Conservation (phyloP, 2,888 invertebrate genomes). For the Meandrusa payeni region DNA sequence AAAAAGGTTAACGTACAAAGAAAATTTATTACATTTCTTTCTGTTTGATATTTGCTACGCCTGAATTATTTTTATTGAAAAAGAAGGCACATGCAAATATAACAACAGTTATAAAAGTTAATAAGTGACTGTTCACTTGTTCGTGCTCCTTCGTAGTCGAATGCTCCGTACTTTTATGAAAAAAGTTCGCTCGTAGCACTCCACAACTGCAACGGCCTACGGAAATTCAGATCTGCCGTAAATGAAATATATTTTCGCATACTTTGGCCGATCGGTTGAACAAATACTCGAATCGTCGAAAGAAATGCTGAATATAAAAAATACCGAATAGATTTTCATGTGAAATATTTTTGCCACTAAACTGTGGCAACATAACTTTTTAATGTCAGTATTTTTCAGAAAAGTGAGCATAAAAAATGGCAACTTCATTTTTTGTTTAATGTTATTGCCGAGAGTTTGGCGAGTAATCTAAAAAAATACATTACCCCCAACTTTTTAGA, state of each 20-base stretch:
- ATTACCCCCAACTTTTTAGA: constrained; percentile 13
- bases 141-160: constrained; percentile 55
- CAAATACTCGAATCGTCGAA: neutral
- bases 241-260: constrained; percentile 29
- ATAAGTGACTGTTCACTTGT: constrained; percentile 71
- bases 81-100: constrained; percentile 43
- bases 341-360: no score
- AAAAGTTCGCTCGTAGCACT: constrained; percentile 71
- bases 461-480: constrained; percentile 18
- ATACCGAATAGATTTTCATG: no score
- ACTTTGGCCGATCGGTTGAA: constrained; percentile 3
- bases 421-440: constrained; percentile 8
- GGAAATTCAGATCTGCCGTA: constrained; percentile 46
- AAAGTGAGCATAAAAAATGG: constrained; percentile 7
- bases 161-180: constrained; percentile 74
- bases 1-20: neutral
- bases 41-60: constrained; percentile 17
- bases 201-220: constrained; percentile 46
- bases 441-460: constrained; percentile 15
- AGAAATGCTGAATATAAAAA: no score
- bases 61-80: constrained; percentile 31
- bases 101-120: constrained; percentile 66
- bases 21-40: constrained; percentile 9
- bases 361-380: no score
- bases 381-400: constrained; percentile 5